A percentile compares a stretch with the other conserved stretches of the same genome.
These are phyloP conservation scores for Brotula barbata DNA, from an alignment of 2,797 vertebrate species.

Conservation along the genomic window DNA sequence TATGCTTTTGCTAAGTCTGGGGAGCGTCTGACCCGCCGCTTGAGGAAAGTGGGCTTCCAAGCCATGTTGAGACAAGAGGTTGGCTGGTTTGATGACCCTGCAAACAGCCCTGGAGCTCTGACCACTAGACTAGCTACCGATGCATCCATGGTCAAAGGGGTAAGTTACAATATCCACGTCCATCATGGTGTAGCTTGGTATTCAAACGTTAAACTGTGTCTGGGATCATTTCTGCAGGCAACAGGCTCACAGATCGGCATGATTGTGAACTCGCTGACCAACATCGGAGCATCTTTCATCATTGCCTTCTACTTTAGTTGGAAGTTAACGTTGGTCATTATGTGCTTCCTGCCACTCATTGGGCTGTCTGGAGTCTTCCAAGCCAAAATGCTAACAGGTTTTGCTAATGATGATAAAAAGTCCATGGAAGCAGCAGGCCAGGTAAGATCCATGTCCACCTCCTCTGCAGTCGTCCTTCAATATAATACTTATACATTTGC, in stretches of 20 bases:
- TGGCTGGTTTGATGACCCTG: slow-evolving; percentile 81
- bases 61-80: slow-evolving; percentile 82
- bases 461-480: neutral
- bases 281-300: slow-evolving; percentile 78
- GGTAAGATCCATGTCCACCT: slow-evolving; percentile 65
- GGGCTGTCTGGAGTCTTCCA: slow-evolving; percentile 78
- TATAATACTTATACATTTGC: neutral
- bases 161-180: slow-evolving; percentile 41
- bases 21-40: slow-evolving; percentile 79
- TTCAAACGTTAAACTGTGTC: neutral
- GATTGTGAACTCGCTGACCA: slow-evolving; percentile 80
- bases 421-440: slow-evolving; percentile 79
- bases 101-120: slow-evolving; percentile 80
- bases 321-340: slow-evolving; percentile 80
- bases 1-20: slow-evolving; percentile 83
- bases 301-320: slow-evolving; percentile 85
- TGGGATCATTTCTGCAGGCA: slow-evolving; percentile 66
- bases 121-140: slow-evolving; percentile 83
- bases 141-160: slow-evolving; percentile 84
- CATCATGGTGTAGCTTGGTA: neutral
- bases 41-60: slow-evolving; percentile 81
- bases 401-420: slow-evolving; percentile 80
- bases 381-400: slow-evolving; percentile 82
- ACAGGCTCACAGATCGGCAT: slow-evolving; percentile 84
- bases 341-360: slow-evolving; percentile 81